These are phyloP conservation scores for Onychostoma macrolepis DNA, from an alignment of 2,113 vertebrate genomes.

Conservation along the genomic window DNA sequence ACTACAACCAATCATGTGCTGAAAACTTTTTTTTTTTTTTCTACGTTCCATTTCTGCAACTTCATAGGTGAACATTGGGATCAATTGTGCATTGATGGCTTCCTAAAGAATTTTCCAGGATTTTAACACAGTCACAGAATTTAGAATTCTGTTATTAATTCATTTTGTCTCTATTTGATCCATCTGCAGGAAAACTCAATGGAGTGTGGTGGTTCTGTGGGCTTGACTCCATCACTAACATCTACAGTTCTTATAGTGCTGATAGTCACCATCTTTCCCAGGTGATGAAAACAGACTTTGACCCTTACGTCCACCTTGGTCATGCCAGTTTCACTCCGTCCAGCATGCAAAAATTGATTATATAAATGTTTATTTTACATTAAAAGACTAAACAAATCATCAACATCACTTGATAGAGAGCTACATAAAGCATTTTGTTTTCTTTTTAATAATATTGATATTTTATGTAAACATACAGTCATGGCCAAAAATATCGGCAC, in stretches of 20 bases:
- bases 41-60: background rate
- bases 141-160: background rate
- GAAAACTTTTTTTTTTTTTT: background rate
- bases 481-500: no score
- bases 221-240: slow-evolving; percentile 60
- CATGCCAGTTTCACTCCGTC: slow-evolving; percentile 77
- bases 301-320: slow-evolving; percentile 65
- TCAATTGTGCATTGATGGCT: background rate
- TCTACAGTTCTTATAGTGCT: slow-evolving; percentile 63
- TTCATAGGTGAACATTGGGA: background rate
- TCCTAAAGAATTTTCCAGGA: background rate
- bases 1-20: background rate
- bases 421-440: background rate
- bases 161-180: background rate
- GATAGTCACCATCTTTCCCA: slow-evolving; percentile 69
- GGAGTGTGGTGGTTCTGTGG: slow-evolving; percentile 74
- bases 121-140: background rate
- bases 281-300: slow-evolving; percentile 84
- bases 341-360: slow-evolving; percentile 84
- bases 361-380: slow-evolving; percentile 60
- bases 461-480: background rate
- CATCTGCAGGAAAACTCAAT: slow-evolving; percentile 76
- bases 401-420: background rate
- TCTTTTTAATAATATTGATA: background rate
- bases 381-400: slow-evolving; percentile 29